A percentile compares a stretch with the other conserved stretches of the same genome.
Evolutionary conservation across 2,113 vertebrate genomes (phyloP).

Genomic region (Macquaria ambigua): DNA sequence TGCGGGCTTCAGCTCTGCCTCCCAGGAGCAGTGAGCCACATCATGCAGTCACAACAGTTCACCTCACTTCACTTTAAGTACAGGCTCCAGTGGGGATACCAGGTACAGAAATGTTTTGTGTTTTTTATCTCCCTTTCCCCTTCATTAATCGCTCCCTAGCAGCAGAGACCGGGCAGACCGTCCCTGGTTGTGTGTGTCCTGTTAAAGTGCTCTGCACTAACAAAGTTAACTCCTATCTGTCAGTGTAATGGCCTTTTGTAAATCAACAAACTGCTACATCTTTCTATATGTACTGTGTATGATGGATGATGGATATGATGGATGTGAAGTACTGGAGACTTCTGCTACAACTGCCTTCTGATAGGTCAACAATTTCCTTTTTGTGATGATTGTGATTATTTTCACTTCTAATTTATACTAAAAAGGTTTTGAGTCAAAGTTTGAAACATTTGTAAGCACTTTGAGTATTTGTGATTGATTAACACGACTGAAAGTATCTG

Average conservation of each 20-base stretch:
- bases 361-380: background rate
- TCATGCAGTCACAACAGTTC: conserved; percentile 49
- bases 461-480: too few relatives aligned
- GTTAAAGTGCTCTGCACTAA: conserved; percentile 19
- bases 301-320: too few relatives aligned
- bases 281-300: background rate
- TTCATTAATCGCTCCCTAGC: conserved; percentile 41
- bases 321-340: too few relatives aligned
- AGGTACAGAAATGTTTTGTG: conserved; percentile 9
- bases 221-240: conserved; percentile 18
- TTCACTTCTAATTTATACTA: background rate
- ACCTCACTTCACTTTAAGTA: conserved; percentile 40
- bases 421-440: background rate
- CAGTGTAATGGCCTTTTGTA: background rate
- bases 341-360: background rate
- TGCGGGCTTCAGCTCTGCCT: background rate
- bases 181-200: conserved; percentile 15
- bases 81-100: conserved; percentile 21
- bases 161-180: background rate
- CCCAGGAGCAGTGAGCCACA: conserved; percentile 39
- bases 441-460: background rate
- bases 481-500: too few relatives aligned
- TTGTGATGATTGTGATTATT: background rate
- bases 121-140: conserved; percentile 10
- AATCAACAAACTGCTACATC: background rate